Evolutionary conservation across 2,113 vertebrate genomes (phyloP).

Genomic region (Lipophrys pholis): DNA sequence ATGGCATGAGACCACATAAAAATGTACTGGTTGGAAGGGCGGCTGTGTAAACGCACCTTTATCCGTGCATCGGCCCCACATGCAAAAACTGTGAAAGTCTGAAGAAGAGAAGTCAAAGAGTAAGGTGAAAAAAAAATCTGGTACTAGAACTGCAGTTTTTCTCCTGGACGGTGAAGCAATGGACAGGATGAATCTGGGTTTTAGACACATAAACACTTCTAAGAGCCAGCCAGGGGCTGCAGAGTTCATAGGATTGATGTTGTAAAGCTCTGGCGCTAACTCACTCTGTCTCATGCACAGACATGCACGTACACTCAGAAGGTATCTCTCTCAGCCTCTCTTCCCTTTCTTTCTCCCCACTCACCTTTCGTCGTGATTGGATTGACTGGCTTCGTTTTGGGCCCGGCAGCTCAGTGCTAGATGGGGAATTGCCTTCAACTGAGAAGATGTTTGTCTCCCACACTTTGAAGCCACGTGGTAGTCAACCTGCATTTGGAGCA

Average conservation of each 20-base stretch:
- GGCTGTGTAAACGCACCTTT: conserved; percentile 16
- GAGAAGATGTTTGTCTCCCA: conserved; percentile 70
- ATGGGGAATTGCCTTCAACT: conserved; percentile 72
- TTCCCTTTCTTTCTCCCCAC: conserved; percentile 27
- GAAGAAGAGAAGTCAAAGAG: conserved; percentile 12
- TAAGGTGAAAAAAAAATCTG: conserved; percentile 33
- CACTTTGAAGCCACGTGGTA: conserved; percentile 51
- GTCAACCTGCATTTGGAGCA: conserved; percentile 38
- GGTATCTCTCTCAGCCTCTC: conserved; percentile 20
- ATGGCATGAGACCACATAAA: conserved; percentile 3
- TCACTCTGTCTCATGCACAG: conserved; percentile 28
- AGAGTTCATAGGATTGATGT: conserved; percentile 68
- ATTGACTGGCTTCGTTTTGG: conserved; percentile 75
- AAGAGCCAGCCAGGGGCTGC: conserved; percentile 52
- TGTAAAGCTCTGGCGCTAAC: conserved; percentile 42
- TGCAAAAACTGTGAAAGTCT: conserved; percentile 5
- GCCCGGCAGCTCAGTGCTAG: conserved; percentile 49
- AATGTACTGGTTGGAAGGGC: conserved; percentile 29
- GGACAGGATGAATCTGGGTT: conserved; percentile 50
- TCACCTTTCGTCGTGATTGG: conserved; percentile 69
- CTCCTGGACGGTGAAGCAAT: conserved; percentile 22
- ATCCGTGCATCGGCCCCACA: neutral
- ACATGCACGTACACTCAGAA: conserved; percentile 21
- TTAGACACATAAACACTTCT: conserved; percentile 63
- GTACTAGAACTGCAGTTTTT: conserved; percentile 17